Conservation (phyloP, 2,797 vertebrate genomes). For the Selene dorsalis region DNA sequence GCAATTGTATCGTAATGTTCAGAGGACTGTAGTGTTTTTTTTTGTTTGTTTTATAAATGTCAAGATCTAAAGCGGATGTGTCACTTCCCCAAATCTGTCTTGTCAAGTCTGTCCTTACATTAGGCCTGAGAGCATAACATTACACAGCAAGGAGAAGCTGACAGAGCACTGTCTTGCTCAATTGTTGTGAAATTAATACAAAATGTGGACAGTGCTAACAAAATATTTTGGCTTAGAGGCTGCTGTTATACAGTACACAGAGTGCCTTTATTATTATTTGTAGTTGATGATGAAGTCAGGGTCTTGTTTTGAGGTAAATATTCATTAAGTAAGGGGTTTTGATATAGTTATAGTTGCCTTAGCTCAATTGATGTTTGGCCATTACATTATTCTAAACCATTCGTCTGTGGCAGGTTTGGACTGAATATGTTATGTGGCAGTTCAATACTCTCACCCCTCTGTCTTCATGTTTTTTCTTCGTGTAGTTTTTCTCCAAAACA, state of each 20-base stretch:
- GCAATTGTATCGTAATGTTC: no score
- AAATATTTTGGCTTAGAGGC: neutral
- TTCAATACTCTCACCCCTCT: neutral
- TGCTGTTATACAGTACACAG: neutral
- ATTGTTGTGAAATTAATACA: neutral
- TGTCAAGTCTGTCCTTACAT: neutral
- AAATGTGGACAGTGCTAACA: neutral
- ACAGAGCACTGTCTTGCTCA: neutral
- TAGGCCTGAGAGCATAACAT: neutral
- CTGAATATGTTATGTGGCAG: neutral
- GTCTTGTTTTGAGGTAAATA: neutral
- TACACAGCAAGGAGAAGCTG: neutral
- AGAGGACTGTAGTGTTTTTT: neutral
- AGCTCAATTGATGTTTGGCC: neutral
- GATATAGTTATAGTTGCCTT: neutral
- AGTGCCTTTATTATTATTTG: neutral
- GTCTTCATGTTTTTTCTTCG: conserved; percentile 4
- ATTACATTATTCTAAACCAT: neutral
- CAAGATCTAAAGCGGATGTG: neutral
- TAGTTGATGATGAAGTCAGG: no score
- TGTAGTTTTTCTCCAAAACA: conserved; percentile 93
- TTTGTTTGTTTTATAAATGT: neutral
- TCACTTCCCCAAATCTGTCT: neutral
- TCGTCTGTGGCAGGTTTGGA: neutral
- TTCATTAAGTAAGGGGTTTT: neutral